phyloP scores from a whole-genome alignment of 2,888 invertebrate genomes.

The Melieria picta region DNA sequence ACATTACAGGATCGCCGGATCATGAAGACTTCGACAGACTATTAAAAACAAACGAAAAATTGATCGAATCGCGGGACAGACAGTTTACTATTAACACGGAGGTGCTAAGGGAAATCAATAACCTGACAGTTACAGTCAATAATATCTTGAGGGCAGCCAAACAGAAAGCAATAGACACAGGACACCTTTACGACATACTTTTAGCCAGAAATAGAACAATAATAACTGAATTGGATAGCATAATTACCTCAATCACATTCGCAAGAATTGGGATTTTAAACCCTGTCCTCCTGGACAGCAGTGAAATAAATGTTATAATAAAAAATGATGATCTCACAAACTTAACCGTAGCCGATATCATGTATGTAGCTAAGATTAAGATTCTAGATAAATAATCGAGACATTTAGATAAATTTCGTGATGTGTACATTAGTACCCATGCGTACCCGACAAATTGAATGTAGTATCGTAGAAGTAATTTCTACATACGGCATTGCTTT shows the following conservation, averaged over 20 bases:
- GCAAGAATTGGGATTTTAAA: neutral
- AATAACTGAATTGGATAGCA: constrained; percentile 21
- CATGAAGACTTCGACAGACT: constrained; percentile 26
- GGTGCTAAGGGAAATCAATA: constrained; percentile 13
- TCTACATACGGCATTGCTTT: no score
- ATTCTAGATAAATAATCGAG: no score
- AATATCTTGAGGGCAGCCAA: constrained; percentile 20
- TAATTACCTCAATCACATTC: constrained; percentile 22
- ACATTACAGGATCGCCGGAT: constrained; percentile 23
- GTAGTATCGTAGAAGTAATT: no score
- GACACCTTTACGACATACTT: constrained; percentile 17
- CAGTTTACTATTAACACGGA: constrained; percentile 23
- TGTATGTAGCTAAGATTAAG: no score
- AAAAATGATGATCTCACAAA: no score
- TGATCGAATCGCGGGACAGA: constrained; percentile 25
- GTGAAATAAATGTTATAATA: no score
- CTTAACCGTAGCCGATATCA: no score
- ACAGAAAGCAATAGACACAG: constrained; percentile 25
- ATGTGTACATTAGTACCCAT: no score
- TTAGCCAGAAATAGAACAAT: constrained; percentile 28
- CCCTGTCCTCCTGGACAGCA: no score
- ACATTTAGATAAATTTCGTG: no score
- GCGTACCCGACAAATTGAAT: no score
- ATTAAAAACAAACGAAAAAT: constrained; percentile 19
- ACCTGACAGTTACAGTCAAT: constrained; percentile 23